Evolutionary conservation across 2,113 vertebrate species (phyloP), one percentile per base, ranked within the genome.

Genomic region (Nycticorax nycticorax): DNA sequence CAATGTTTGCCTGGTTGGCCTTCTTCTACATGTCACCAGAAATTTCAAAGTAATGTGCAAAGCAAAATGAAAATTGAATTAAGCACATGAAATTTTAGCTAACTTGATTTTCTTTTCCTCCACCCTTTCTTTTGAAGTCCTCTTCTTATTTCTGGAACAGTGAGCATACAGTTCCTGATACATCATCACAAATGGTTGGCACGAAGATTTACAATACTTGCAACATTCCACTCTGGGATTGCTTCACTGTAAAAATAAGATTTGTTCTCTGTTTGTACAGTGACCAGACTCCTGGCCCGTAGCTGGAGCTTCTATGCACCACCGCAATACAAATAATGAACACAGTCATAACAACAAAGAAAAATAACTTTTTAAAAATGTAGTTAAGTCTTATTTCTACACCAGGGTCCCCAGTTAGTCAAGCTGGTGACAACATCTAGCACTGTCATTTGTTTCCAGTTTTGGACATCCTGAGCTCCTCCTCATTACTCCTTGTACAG

Each of bases 241-340:
- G 0, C 18, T 78, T 74, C 71, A 76, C 33, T 64, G 39, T 75
- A 57, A 92, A 72, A 88, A 63, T 50, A 80, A 71, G 76, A 33
- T 69, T 76, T 83, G 3, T 37, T 94, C 79, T 78, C 10, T 67
- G 52, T 57, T 80, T 69, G 67, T 35, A 78, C 17, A 88, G 66
- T 73, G 77, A 26, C 13, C 53, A 89, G 43, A 60, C 28, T 95
- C 45, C 78, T 53, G 67, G 62, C 8, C 71, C 53, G 66, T n/a
- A 68, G 59, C 53, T 95, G 60, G 27, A 75, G 48, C 41, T 62
- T 82, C 67, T 62, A 19, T 48, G 62, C 45, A 89, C 21, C 41
- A 37, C 7, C 88, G 55, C 75, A 93, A 89, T 37, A 62, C 48
- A 96, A 96, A 89, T 64, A 94, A 89, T 23, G 10, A 96, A 67